These are phyloP conservation scores for Otolemur garnettii DNA, from an alignment of 2,113 vertebrate species.

Conservation along the genomic window DNA sequence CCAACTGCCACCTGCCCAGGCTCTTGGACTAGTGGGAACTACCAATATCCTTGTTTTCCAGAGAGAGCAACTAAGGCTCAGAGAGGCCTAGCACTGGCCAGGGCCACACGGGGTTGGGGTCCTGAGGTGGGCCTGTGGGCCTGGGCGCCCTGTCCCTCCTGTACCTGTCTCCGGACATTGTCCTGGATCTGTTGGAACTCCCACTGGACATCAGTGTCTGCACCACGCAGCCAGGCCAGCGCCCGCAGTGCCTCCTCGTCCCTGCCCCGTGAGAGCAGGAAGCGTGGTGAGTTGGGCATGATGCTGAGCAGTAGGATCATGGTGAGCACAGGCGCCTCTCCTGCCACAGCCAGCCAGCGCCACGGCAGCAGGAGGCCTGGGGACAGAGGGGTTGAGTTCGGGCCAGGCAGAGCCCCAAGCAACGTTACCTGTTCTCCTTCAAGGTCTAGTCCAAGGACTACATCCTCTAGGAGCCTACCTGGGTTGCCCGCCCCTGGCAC, in stretches of 20 bases:
- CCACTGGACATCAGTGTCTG: conserved; percentile 82
- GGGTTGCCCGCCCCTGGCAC: neutral
- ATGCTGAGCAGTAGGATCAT: conserved; percentile 93
- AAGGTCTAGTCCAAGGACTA: neutral
- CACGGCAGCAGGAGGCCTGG: conserved; percentile 93
- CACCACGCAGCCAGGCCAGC: conserved; percentile 93
- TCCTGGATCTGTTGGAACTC: conserved; percentile 91
- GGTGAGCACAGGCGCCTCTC: conserved; percentile 90
- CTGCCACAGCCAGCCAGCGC: conserved; percentile 95
- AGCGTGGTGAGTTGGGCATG: conserved; percentile 96
- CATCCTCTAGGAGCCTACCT: neutral
- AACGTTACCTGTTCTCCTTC: neutral
- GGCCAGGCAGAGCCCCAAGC: conserved; percentile 44
- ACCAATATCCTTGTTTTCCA: fast-evolving
- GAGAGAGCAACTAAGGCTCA: neutral
- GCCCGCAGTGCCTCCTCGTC: conserved; percentile 87
- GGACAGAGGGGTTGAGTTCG: neutral
- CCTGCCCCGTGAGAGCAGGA: conserved; percentile 92
- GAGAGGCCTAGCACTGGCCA: neutral
- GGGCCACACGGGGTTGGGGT: neutral
- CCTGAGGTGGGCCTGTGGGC: neutral
- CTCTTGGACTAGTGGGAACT: neutral
- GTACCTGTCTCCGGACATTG: conserved; percentile 88
- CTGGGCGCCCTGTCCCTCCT: neutral
- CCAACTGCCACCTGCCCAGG: neutral